Evolutionary conservation across 1,140 invertebrate genomes (phyloP).

Genomic region (Frieseomelitta varia): DNA sequence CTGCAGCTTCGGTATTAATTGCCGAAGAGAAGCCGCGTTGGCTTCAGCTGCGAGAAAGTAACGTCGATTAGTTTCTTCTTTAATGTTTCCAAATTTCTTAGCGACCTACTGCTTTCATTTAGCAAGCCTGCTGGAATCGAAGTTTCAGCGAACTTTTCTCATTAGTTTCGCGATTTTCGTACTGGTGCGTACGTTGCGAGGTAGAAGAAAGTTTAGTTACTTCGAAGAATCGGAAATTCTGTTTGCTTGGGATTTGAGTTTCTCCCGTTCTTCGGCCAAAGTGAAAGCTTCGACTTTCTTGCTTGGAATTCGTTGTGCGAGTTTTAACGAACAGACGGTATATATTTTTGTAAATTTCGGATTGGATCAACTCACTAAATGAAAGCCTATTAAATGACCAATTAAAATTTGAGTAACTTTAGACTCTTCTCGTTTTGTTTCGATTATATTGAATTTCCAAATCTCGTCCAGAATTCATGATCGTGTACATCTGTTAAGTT

Average conservation of each 20-base stretch:
- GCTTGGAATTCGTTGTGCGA: neutral
- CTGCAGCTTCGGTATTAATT: constrained; percentile 24
- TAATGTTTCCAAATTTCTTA: neutral
- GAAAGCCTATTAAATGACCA: no score
- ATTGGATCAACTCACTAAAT: no score
- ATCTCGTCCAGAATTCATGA: no score
- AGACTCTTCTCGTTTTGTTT: no score
- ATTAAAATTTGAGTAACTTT: no score
- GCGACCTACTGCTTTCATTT: neutral
- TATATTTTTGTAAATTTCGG: no score
- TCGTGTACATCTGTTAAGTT: no score
- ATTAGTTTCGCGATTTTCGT: neutral
- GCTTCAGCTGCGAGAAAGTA: neutral
- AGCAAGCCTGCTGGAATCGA: no score
- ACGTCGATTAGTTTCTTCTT: neutral
- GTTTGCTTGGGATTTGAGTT: neutral
- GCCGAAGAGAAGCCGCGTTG: no score
- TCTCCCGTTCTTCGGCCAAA: neutral
- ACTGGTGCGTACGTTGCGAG: no score
- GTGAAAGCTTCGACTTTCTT: neutral
- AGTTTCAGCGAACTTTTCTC: neutral
- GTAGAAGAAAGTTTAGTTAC: neutral
- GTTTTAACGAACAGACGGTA: neutral
- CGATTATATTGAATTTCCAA: no score
- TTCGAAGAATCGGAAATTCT: neutral